Evolutionary conservation across 2,113 vertebrate genomes (phyloP), one percentile per base, ranked within the genome.

Genomic region (Vimba vimba): DNA sequence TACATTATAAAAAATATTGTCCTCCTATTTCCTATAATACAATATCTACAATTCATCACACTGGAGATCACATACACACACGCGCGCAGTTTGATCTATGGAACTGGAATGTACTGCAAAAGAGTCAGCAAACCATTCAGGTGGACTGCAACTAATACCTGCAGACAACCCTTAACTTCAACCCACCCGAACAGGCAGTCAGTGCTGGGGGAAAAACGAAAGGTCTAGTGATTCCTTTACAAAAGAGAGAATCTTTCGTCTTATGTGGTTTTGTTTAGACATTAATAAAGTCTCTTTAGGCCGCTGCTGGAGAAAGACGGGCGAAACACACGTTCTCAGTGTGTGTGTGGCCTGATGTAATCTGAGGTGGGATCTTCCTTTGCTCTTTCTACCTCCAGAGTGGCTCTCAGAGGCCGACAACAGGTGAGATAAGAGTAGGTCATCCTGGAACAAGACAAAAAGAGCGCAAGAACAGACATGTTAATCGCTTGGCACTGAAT

Each of bases 1-100:
- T 93, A 93, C 89, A 90, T 93, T 93, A 94, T 89, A 95, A 95
- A 95, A 95, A 95, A 77, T 94, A 95, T 92, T 86, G 55, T 90
- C 86, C 89, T 84, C 86, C 87, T 93, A 92, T 94, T 87, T 90
- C 60, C 89, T 95, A 93, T 94, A 87, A 91, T 95, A 95, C 94
- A 95, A 57, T 94, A 95, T 95, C 93, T 94, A 95, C 95, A 95
- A 83, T 43, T 90, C 83, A 87, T 86, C 77, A 68, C 59, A 57
- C 55, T 57, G 52, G 7, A 55, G 74, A 62, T 30, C n/a, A 6
- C n/a, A n/a, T 43, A 68, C 69, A 52, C 19, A 69, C 33, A 7
- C 13, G n/a, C 85, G 90, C 81, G 86, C 89, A 89, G 30, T 89
- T 62, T 89, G 19, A 74, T 92, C 73, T 91, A 86, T 92, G 90